phyloP scores from a whole-genome alignment of 1,140 invertebrate species.

The Rhopalosiphum maidis region DNA sequence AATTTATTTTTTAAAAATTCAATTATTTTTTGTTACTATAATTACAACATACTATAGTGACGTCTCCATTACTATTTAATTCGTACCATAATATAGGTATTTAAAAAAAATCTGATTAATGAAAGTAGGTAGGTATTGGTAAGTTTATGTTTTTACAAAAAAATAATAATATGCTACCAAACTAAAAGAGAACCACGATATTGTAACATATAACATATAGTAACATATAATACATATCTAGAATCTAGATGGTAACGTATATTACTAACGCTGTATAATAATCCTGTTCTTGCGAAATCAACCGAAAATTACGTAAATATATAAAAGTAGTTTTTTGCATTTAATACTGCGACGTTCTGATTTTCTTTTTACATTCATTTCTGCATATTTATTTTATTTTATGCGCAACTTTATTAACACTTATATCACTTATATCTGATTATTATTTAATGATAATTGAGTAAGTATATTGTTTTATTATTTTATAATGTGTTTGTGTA shows the following conservation, averaged over 20 bases:
- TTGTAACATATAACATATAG: background rate
- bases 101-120: background rate
- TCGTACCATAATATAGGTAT: background rate
- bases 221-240: too few species aligned
- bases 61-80: background rate
- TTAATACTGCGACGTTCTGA: background rate
- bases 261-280: background rate
- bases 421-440: too few species aligned
- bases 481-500: background rate
- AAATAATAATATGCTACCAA: constrained; percentile 5
- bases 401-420: background rate
- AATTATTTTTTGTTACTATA: background rate
- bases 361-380: background rate
- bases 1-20: background rate
- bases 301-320: constrained; percentile 21
- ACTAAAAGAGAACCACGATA: background rate
- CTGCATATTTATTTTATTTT: background rate
- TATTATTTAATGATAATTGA: background rate
- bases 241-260: background rate
- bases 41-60: background rate
- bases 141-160: background rate
- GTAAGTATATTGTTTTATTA: background rate
- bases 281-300: constrained; percentile 17
- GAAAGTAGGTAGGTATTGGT: background rate
- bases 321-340: constrained; percentile 8